Percentiles rank a stretch among this genome's conserved stretches.
These are phyloP conservation scores for Drosophila neotestacea DNA, from an alignment of 2,888 invertebrate genomes.

Conservation along the genomic window DNA sequence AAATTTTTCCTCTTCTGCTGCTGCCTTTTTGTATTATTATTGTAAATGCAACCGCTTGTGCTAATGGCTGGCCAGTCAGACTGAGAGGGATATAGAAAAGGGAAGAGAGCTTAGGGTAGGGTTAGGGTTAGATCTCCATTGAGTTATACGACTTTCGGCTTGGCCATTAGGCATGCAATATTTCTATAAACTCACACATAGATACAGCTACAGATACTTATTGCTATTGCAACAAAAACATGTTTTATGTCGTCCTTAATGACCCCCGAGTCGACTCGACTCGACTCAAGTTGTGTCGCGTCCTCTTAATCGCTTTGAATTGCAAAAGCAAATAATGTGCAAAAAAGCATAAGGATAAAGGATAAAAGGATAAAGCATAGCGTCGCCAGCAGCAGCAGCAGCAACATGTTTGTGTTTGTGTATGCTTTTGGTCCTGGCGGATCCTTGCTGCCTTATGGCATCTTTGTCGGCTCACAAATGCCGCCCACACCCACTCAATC, in stretches of 20 bases:
- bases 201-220: conserved; percentile 49
- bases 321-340: conserved; percentile 81
- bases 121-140: conserved; percentile 37
- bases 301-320: conserved; percentile 77
- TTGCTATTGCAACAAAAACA: conserved; percentile 77
- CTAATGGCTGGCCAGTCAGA: conserved; percentile 60
- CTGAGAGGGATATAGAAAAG: neutral
- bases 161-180: conserved; percentile 79
- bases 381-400: conserved; percentile 65
- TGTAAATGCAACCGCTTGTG: conserved; percentile 58
- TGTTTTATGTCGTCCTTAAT: conserved; percentile 79
- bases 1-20: conserved; percentile 23
- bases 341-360: conserved; percentile 79
- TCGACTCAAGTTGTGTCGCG: conserved; percentile 39
- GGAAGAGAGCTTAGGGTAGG: neutral
- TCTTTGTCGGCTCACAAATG: conserved; percentile 68
- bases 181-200: conserved; percentile 53
- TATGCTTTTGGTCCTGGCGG: conserved; percentile 53
- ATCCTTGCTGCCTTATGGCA: conserved; percentile 68
- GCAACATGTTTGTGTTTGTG: conserved; percentile 37
- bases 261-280: conserved; percentile 68
- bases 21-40: conserved; percentile 35
- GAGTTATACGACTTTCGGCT: conserved; percentile 67
- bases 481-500: conserved; percentile 47
- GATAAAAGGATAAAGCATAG: conserved; percentile 67